Conservation (phyloP, 2,797 vertebrate species). For the Chromis chromis region DNA sequence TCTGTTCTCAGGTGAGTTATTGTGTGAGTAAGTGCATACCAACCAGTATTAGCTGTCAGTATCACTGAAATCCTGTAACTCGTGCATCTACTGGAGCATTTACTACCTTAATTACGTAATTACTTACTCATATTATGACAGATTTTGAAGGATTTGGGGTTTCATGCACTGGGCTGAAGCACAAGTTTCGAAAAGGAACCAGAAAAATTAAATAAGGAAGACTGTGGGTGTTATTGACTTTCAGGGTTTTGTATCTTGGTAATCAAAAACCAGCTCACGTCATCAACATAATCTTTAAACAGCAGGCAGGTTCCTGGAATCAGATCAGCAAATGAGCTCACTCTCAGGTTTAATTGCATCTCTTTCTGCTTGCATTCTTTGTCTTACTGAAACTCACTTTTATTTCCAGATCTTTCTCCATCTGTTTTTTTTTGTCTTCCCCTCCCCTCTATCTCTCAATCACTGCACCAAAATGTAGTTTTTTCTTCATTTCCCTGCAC, state of each 20-base stretch:
- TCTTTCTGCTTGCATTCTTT: background rate
- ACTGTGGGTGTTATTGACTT: background rate
- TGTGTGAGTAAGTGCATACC: conserved; percentile 43
- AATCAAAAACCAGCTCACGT: conserved; percentile 12
- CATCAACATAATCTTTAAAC: conserved; percentile 3
- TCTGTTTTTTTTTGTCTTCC: background rate
- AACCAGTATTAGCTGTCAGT: conserved; percentile 29
- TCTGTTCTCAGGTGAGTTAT: conserved; percentile 21
- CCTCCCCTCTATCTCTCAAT: background rate
- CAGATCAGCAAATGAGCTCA: background rate
- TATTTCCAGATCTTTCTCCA: too few species aligned
- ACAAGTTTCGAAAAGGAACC: conserved; percentile 6
- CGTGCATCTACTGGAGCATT: background rate
- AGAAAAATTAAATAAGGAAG: conserved; percentile 11
- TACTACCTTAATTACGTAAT: conserved; percentile 9
- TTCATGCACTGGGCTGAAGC: background rate
- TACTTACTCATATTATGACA: background rate
- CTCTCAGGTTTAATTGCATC: background rate
- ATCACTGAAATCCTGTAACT: conserved; percentile 15
- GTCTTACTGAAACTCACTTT: background rate
- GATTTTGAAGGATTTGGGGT: background rate
- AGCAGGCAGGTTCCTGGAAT: background rate
- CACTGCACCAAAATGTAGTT: background rate
- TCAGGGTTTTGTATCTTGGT: background rate
- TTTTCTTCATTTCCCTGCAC: conserved; percentile 3